Evolutionary conservation across 2,888 invertebrate species (phyloP), one percentile per base, ranked within the genome.

Genomic region (Drosophila nr. perissopoda): DNA sequence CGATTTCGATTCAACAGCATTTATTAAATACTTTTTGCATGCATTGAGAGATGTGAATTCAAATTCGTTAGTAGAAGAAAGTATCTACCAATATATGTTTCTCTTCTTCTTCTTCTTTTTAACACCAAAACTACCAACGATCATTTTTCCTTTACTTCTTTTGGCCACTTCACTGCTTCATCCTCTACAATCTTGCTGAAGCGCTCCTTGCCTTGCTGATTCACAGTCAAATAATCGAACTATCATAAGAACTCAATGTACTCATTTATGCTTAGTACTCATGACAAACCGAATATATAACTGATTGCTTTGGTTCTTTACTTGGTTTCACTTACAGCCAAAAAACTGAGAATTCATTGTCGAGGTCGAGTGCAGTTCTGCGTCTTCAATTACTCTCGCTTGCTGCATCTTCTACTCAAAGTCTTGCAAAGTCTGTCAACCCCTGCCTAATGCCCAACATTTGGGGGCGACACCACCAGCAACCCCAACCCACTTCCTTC

Each of bases 281-380:
- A 31, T 57, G 27, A 34, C 42, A 2, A n/a, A n/a, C n/a, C 25
- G 16, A 29, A 38, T 40, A 40, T 40, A 53, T 40, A 40, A 54
- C 27, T 51, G 51, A 38, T 29, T 36, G 36, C 13, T 13, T 18
- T 38, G 25, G 21, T 3, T 21, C 21, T 18, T 29, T 16, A 49
- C 27, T 33, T 34, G 27, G 52, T 49, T 29, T 46, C 54, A 40
- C 38, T 65, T 52, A 25, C 57, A 59, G 33, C 52, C 4, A 54
- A 11, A 21, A 21, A 21, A 21, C 5, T 42, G 42, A 21, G 42
- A 11, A 42, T 61, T 68, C 68, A 73, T 38, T 78, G 79, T 56
- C 76, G 74, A 78, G 74, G 76, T 76, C 79, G 54, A 73, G 53
- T 56, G 53, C 40, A 52, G 52, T 13, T 27, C 25, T 58, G 56